Conservation (phyloP, 2,888 invertebrate genomes). For the Sisyra nigra region DNA sequence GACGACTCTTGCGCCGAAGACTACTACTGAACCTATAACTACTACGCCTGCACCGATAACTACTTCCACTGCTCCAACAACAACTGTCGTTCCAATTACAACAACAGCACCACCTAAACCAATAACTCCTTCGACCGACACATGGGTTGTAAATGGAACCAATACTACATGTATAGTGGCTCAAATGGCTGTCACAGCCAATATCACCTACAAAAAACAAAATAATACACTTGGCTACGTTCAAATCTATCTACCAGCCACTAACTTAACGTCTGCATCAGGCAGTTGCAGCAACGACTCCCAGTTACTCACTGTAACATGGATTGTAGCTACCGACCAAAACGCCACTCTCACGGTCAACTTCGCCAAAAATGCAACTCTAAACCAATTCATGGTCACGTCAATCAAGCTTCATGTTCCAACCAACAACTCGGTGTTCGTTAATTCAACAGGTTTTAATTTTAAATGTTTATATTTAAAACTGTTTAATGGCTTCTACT, state of each 20-base stretch:
- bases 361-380: constrained; percentile 26
- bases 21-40: constrained; percentile 18
- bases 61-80: constrained; percentile 17
- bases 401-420: constrained; percentile 16
- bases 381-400: constrained; percentile 19
- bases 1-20: constrained; percentile 22
- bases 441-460: background rate
- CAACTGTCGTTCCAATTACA: constrained; percentile 16
- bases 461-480: constrained; percentile 4
- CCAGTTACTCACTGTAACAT: constrained; percentile 24
- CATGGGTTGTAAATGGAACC: constrained; percentile 21
- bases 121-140: constrained; percentile 19
- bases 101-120: constrained; percentile 21
- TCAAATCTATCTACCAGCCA: constrained; percentile 28
- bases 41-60: constrained; percentile 15
- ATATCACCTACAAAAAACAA: constrained; percentile 33
- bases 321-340: constrained; percentile 20
- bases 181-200: constrained; percentile 48
- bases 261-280: constrained; percentile 21
- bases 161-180: constrained; percentile 41
- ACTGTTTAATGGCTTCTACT: constrained; percentile 6
- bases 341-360: constrained; percentile 12
- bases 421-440: constrained; percentile 2
- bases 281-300: constrained; percentile 25
- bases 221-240: constrained; percentile 19